These are phyloP conservation scores for human (Homo sapiens) DNA, from an alignment of 2,113 vertebrate genomes.

Conservation along the genomic window DNA sequence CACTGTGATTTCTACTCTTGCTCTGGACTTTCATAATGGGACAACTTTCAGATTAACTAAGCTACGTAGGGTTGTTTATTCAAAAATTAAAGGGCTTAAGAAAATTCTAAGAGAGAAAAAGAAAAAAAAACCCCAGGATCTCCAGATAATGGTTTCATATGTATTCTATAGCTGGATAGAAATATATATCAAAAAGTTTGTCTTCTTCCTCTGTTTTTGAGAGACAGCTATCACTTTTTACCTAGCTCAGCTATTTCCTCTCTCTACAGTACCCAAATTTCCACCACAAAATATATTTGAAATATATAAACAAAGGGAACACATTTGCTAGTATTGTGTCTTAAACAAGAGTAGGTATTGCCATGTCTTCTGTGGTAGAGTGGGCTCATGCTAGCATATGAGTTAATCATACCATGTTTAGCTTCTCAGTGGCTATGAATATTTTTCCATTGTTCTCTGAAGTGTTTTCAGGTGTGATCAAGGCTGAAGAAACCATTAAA, in stretches of 20 bases:
- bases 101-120: too few relatives aligned
- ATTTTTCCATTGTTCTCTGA: background rate
- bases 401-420: background rate
- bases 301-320: background rate
- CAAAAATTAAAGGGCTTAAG: background rate
- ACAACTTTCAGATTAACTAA: background rate
- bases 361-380: background rate
- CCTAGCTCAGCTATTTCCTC: background rate
- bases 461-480: background rate
- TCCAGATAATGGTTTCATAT: background rate
- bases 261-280: background rate
- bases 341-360: background rate
- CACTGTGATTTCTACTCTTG: background rate
- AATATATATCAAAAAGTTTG: background rate
- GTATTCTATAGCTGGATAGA: background rate
- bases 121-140: too few relatives aligned
- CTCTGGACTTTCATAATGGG: background rate
- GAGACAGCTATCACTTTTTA: background rate
- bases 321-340: rapidly evolving
- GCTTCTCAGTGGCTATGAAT: background rate
- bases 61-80: background rate
- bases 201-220: background rate
- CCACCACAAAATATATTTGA: background rate
- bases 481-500: background rate
- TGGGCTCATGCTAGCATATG: background rate